Conservation (phyloP, 2,797 vertebrate genomes). For the Sebastes vulpes region DNA sequence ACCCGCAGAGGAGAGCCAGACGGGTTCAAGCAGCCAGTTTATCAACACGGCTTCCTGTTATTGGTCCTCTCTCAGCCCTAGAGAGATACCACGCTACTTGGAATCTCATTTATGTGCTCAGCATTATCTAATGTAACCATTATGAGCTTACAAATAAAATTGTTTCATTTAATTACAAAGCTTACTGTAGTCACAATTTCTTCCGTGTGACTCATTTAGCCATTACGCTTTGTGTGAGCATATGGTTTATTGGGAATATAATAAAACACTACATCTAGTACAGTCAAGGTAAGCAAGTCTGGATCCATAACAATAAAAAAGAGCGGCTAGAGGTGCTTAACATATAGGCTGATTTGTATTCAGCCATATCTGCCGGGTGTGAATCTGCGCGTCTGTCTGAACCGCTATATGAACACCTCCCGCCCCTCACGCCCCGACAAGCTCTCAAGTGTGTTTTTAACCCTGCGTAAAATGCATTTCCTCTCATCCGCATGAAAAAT, state of each 20-base stretch:
- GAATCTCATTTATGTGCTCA: conserved; percentile 22
- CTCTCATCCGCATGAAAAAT: conserved; percentile 56
- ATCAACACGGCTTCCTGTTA: conserved; percentile 45
- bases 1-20: conserved; percentile 21
- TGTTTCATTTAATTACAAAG: conserved; percentile 52
- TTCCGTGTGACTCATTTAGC: conserved; percentile 31
- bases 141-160: conserved; percentile 43
- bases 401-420: conserved; percentile 1
- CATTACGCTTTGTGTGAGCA: conserved; percentile 26
- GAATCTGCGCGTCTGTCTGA: conserved; percentile 40
- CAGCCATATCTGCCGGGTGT: conserved; percentile 35
- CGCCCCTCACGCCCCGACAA: background rate
- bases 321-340: conserved; percentile 1
- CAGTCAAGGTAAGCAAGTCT: conserved; percentile 23
- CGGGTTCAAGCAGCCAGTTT: conserved; percentile 49
- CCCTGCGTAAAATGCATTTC: conserved; percentile 52
- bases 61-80: conserved; percentile 26
- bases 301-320: conserved; percentile 33
- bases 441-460: conserved; percentile 65
- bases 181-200: conserved; percentile 16
- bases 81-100: conserved; percentile 14
- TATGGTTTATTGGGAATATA: conserved; percentile 48
- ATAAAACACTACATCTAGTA: conserved; percentile 48
- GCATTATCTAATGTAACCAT: conserved; percentile 38
- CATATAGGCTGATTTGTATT: conserved; percentile 52